A percentile compares a stretch with the other conserved stretches of the same genome.
Evolutionary conservation across 2,113 vertebrate genomes (phyloP).

Genomic region (Pituophis catenifer): DNA sequence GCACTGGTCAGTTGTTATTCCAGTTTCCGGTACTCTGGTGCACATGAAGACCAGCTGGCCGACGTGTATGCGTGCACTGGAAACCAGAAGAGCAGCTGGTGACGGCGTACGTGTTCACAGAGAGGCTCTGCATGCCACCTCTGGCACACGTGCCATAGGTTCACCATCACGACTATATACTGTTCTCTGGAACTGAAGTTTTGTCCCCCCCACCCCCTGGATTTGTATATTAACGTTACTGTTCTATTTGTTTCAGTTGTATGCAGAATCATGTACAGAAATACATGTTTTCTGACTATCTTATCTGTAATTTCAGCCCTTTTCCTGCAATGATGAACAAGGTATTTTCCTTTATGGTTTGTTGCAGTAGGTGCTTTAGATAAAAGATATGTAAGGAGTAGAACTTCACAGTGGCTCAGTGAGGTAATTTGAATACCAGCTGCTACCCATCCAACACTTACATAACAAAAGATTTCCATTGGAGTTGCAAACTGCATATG

Average conservation of each 20-base stretch:
- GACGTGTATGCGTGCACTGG: too few species aligned
- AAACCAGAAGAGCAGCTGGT: too few species aligned
- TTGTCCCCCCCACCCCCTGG: not conserved
- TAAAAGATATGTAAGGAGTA: not conserved
- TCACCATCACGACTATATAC: not conserved
- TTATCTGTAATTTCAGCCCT: not conserved
- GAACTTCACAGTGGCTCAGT: not conserved
- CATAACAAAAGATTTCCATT: not conserved
- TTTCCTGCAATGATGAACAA: not conserved
- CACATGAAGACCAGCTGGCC: too few species aligned
- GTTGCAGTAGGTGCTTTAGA: not conserved
- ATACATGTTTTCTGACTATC: not conserved
- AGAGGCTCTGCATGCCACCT: too few species aligned
- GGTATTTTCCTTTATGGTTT: not conserved
- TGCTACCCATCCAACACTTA: not conserved
- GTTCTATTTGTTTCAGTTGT: not conserved
- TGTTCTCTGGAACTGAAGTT: not conserved
- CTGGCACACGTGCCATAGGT: too few species aligned
- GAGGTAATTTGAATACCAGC: not conserved
- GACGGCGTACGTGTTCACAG: too few species aligned
- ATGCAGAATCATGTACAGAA: not conserved
- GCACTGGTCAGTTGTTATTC: too few species aligned
- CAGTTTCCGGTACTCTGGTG: too few species aligned
- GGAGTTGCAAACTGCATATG: not conserved
- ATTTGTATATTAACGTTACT: not conserved